Evolutionary conservation across 1,140 invertebrate genomes (phyloP).

Genomic region (Drosophila lini): DNA sequence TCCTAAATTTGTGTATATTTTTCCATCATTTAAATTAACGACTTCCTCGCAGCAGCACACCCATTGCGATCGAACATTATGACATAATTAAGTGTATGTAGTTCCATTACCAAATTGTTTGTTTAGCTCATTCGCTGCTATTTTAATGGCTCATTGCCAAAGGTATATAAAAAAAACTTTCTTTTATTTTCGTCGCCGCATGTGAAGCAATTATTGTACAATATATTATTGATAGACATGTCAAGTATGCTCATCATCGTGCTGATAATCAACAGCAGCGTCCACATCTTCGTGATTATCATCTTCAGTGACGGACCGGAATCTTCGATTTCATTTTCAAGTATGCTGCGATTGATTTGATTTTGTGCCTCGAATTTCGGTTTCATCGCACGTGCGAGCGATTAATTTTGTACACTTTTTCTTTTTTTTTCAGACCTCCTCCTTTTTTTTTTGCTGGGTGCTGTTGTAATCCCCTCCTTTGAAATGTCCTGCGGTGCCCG

Average conservation of each 20-base stretch:
- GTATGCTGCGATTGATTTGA: constrained; percentile 29
- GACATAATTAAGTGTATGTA: constrained; percentile 62
- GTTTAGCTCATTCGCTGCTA: constrained; percentile 27
- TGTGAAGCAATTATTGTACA: constrained; percentile 53
- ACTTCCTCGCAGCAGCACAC: constrained; percentile 25
- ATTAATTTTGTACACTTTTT: constrained; percentile 57
- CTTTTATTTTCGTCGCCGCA: constrained; percentile 67
- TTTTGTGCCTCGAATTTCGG: constrained; percentile 39
- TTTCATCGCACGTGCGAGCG: constrained; percentile 66
- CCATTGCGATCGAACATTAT: constrained; percentile 45
- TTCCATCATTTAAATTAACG: constrained; percentile 3
- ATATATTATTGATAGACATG: constrained; percentile 65
- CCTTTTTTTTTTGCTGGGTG: constrained; percentile 16
- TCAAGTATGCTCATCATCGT: constrained; percentile 57
- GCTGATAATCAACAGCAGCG: constrained; percentile 15
- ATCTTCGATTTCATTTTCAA: constrained; percentile 38
- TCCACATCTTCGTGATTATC: constrained; percentile 29
- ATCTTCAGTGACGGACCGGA: constrained; percentile 30
- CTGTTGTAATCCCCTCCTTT: constrained; percentile 56
- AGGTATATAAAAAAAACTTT: constrained; percentile 40
- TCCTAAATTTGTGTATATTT: not conserved
- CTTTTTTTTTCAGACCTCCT: constrained; percentile 16
- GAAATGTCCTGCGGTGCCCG: constrained; percentile 61
- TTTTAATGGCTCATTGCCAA: constrained; percentile 37
- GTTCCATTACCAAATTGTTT: constrained; percentile 53